Evolutionary conservation across 2,888 invertebrate genomes (phyloP), one percentile per base, ranked within the genome.

Genomic region (Danaus chrysippus): DNA sequence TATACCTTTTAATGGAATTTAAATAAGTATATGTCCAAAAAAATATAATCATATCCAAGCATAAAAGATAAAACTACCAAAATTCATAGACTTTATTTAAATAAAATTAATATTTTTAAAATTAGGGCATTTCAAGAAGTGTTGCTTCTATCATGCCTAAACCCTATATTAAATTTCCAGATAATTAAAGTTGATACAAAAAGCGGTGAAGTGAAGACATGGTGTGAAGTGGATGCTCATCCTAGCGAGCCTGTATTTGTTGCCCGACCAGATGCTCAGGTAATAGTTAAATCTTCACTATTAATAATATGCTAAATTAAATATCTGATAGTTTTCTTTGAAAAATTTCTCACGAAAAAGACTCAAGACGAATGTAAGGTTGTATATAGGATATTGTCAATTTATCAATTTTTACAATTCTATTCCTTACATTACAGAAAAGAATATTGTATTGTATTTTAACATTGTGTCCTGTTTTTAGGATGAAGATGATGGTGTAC

Each of bases 161-260:
- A 34, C 6, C 23, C 23, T 34, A 34, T 34, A 49, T 52, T 52
- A 46, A 55, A 44, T n/a, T 64, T 68, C n/a, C 68, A 95, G 95
- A 78, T 96, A 1, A 95, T 97, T 46, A 97, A 97, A 86, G 95
- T 96, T 41, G 96, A 97, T 74, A 93, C 93, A 0, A 68, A 84
- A 56, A 92, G 84, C 0, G 94, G 94, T 68, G 92, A 91, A 0
- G 86, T 84, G n/a, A 86, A 86, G 67, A 94, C 93, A 0, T 97
- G 96, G 96, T 92, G 92, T 68, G 95, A 95, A 74, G 76, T 79
- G 0, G 93, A 94, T 70, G 93, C 94, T 64, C 96, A 95, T 78
- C 96, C 96, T 5, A 96, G 96, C 73, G 97, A 97, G 81, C 96
- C 96, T 0, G 93, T 97, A 68, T 97, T 96, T 79, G 94, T 96